phyloP scores from a whole-genome alignment of 2,888 invertebrate species.

The Cybosia mesomella region DNA sequence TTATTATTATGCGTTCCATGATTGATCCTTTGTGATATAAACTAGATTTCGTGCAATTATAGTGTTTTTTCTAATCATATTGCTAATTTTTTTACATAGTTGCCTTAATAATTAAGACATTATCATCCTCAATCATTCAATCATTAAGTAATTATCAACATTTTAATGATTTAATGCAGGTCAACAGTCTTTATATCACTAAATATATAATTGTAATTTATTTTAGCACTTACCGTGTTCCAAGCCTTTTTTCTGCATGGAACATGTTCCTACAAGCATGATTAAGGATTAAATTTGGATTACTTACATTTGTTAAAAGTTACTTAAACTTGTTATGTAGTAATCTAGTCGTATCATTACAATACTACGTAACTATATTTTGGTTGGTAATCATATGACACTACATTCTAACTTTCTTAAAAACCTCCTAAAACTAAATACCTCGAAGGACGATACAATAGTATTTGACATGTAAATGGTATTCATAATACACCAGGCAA shows the following conservation, averaged over 20 bases:
- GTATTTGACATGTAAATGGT: neutral
- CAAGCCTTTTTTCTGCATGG: neutral
- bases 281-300: no score
- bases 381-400: no score
- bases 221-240: neutral
- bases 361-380: no score
- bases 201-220: neutral
- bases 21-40: neutral
- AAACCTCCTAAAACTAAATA: neutral
- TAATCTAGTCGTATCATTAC: no score
- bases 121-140: no score
- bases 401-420: no score
- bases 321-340: no score
- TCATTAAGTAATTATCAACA: neutral
- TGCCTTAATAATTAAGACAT: no score
- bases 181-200: neutral
- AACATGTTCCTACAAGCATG: no score
- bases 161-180: neutral
- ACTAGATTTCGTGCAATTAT: neutral
- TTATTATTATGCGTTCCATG: constrained; percentile 2
- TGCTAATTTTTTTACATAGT: no score
- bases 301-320: no score
- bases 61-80: neutral
- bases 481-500: neutral
- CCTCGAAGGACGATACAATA: neutral